Base-by-base conservation (phyloP, 2,888 invertebrate species). In the Allolobophora icterica region DNA sequence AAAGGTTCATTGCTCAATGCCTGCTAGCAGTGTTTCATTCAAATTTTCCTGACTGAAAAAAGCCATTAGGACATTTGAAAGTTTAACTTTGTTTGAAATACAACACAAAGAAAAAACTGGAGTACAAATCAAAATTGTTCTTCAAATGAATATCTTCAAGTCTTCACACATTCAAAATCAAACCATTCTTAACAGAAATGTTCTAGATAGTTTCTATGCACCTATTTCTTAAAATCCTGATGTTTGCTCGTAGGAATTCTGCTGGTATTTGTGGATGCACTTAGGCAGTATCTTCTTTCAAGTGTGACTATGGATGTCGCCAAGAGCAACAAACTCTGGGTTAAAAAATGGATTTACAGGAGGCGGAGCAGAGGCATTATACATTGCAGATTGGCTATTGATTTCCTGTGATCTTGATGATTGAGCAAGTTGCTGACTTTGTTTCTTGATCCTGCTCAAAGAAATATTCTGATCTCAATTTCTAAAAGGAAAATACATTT, bases 381-480 rank as follows among this genome's bases (percentile, higher is more conserved):
- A n/a, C 71, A 71, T 71, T 11, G 71, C n/a, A 71, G 71, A n/a
- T 11, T 30, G n/a, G n/a, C 30, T 30, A n/a, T 8, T 17, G n/a
- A n/a, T n/a, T 71, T 71, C 71, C 30, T 71, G 30, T n/a, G 71
- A n/a, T 71, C 71, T 71, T n/a, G 71, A 71, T 71, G 30, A n/a
- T 24, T 45, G 17, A 45, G 21, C 24, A 6, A 52, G 21, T 5
- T n/a, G 30, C 30, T 71, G 30, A 13, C 71, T 71, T 71, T 71
- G 71, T n/a, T 71, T 71, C 71, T 71, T 71, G 71, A 71, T 71
- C 71, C 71, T 71, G n/a, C 71, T 71, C 30, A 71, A 71, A 71
- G 71, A 71, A 71, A 71, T 1, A 71, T 71, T 71, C 52, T 45
- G 52, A 52, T 52, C 71, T 71, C 11, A n/a, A n/a, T 11, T n/a